Conservation (phyloP, 2,797 vertebrate species). For the Thaleichthys pacificus region DNA sequence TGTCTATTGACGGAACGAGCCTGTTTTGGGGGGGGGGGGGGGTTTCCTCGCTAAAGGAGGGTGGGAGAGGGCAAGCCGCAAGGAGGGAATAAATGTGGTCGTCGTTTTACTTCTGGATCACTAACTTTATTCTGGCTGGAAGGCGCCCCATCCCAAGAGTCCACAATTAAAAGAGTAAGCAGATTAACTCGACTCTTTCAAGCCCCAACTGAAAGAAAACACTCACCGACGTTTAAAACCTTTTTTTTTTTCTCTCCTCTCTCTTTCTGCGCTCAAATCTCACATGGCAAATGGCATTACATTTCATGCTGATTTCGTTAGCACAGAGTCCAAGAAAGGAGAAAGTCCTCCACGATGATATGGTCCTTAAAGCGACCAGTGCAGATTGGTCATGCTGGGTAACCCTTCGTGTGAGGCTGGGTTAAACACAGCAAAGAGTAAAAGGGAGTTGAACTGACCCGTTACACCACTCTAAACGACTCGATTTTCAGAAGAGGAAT, state of each 20-base stretch:
- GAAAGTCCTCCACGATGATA: conserved; percentile 69
- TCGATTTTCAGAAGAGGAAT: no score
- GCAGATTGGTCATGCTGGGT: conserved; percentile 71
- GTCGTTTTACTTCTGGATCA: conserved; percentile 89
- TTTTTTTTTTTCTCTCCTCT: no score
- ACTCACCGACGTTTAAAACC: conserved; percentile 72
- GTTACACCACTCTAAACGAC: no score
- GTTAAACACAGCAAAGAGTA: not conserved
- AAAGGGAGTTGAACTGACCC: no score
- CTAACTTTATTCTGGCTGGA: conserved; percentile 79
- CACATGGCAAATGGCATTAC: conserved; percentile 78
- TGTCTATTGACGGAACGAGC: conserved; percentile 86
- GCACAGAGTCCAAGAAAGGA: conserved; percentile 64
- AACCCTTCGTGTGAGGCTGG: conserved; percentile 31
- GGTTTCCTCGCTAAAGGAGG: conserved; percentile 61
- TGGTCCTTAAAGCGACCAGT: conserved; percentile 71
- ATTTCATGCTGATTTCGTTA: conserved; percentile 83
- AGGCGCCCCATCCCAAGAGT: conserved; percentile 72
- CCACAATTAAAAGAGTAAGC: conserved; percentile 83
- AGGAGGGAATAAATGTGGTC: conserved; percentile 86
- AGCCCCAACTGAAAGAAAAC: conserved; percentile 73
- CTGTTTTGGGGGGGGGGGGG: conserved; percentile 43
- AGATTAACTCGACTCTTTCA: conserved; percentile 81
- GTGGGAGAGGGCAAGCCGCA: conserved; percentile 60
- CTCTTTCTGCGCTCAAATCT: no score